Evolutionary conservation across 2,113 vertebrate species (phyloP).

Genomic region (Bubo scandiacus): DNA sequence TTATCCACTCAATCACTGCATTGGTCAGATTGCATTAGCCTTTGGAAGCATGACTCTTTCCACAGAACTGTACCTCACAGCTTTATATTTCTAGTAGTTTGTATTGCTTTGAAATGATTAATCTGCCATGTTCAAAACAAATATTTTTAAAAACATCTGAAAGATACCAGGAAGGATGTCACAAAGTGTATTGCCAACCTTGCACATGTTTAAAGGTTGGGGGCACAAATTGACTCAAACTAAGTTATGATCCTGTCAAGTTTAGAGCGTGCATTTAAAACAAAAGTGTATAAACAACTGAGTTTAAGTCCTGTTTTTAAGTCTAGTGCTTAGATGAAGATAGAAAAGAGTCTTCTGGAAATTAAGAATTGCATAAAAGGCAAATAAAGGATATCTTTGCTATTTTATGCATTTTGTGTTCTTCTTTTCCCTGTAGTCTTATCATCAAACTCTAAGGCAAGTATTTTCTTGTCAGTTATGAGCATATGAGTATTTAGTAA

Average conservation of each 20-base stretch:
- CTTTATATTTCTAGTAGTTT: not conserved
- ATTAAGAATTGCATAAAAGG: not conserved
- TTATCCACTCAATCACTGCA: not conserved
- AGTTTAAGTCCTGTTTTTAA: not conserved
- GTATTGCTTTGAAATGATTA: not conserved
- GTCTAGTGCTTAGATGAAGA: not conserved
- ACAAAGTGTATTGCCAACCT: not conserved
- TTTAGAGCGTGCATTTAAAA: not conserved
- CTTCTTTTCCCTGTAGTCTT: not conserved
- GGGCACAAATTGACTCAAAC: not conserved
- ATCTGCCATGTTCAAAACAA: not conserved
- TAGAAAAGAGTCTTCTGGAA: not conserved
- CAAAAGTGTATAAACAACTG: not conserved
- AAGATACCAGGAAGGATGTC: not conserved
- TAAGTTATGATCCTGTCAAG: not conserved
- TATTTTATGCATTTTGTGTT: not conserved
- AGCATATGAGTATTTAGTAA: not conserved
- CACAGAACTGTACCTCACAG: not conserved
- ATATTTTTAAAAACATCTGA: not conserved
- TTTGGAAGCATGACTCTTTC: not conserved
- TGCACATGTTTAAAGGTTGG: not conserved
- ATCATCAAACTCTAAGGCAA: not conserved
- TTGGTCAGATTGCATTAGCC: not conserved
- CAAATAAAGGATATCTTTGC: not conserved
- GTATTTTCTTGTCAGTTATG: not conserved